Percentiles rank a stretch among this genome's conserved stretches.
These are phyloP conservation scores for Apoda limacodes DNA, from an alignment of 2,888 invertebrate species.

Conservation along the genomic window DNA sequence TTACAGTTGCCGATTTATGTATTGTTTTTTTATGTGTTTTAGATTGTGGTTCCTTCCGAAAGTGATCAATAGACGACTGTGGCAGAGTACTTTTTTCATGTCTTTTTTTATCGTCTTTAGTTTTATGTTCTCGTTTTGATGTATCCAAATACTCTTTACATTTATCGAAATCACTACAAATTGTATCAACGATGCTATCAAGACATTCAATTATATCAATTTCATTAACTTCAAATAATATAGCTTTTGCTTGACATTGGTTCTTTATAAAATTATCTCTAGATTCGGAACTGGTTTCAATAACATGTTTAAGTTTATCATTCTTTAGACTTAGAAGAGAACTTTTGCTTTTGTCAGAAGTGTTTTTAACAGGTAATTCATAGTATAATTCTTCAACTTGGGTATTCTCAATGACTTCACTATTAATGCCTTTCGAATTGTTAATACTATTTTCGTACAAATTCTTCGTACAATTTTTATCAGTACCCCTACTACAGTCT, in stretches of 20 bases:
- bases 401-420: slow-evolving; percentile 31
- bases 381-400: too few relatives aligned
- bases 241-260: slow-evolving; percentile 19
- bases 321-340: slow-evolving; percentile 31
- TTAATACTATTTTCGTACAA: slow-evolving; percentile 14
- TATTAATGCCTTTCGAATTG: slow-evolving; percentile 8
- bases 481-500: slow-evolving; percentile 29
- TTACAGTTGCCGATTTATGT: too few relatives aligned
- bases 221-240: slow-evolving; percentile 19
- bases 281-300: slow-evolving; percentile 34
- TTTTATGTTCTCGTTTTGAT: too few relatives aligned
- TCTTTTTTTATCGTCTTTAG: too few relatives aligned
- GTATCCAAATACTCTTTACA: slow-evolving; percentile 27
- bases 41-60: too few relatives aligned
- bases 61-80: too few relatives aligned
- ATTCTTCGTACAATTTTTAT: slow-evolving; percentile 21
- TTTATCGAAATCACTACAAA: slow-evolving; percentile 38
- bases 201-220: slow-evolving; percentile 39
- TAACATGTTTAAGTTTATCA: slow-evolving; percentile 24
- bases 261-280: slow-evolving; percentile 31
- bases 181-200: slow-evolving; percentile 38
- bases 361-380: slow-evolving; percentile 12
- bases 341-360: slow-evolving; percentile 19
- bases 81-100: too few relatives aligned
- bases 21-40: too few relatives aligned